Evolutionary conservation across 2,888 invertebrate species (phyloP), one percentile per base, ranked within the genome.

Genomic region (Syrphus vitripennis): DNA sequence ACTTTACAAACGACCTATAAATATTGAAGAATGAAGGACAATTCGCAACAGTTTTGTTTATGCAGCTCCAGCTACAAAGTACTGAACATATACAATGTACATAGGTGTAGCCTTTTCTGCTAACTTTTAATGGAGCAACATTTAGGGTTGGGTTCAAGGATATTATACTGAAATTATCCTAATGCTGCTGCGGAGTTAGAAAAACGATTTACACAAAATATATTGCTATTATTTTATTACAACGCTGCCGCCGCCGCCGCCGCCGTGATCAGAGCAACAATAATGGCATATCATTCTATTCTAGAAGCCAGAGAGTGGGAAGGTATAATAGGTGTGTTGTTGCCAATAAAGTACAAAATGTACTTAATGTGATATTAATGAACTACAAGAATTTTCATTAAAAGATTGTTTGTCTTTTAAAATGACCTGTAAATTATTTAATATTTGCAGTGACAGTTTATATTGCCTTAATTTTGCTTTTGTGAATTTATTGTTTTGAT

Each of bases 351-450:
- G 70, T 80, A 82, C 65, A 83, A 87, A 87, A 84, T 50, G 87
- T 88, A 89, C 90, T 90, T 94, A 94, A 94, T 94, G 94, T 93
- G 94, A 94, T 94, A 94, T 94, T 94, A 94, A 94, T 94, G 94
- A 94, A 94, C 94, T 94, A 93, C 94, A 94, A 94, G 94, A 94
- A 94, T 91, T 94, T 94, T 94, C 94, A 94, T 94, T 94, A 86
- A 93, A 93, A 93, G 93, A 93, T 93, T 93, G 93, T 94, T 94
- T 94, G 93, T 94, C 93, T 94, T 94, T 94, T 93, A 93, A 93
- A 93, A 93, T 93, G 93, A 93, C 94, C 93, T 93, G 93, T 94
- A 94, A 94, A 94, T 94, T 94, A 93, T 93, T 92, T 88, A 86
- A 88, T 87, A 88, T 86, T 87, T 88, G 87, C 74, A 88, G 88